Conservation (phyloP, 2,113 vertebrate genomes). For the Chloropsis hardwickii region DNA sequence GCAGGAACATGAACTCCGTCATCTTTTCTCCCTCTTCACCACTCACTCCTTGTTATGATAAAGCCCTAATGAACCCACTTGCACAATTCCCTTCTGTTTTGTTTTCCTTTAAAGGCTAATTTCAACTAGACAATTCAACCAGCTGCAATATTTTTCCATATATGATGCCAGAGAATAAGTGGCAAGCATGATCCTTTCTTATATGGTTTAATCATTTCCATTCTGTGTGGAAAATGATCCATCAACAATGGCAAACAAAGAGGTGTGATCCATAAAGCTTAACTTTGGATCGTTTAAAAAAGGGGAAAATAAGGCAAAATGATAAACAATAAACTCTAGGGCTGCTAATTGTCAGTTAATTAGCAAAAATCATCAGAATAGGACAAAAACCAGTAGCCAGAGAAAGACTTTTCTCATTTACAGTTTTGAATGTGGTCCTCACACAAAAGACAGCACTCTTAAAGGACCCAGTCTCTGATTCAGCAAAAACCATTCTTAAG, state of each 20-base stretch:
- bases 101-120: constrained; percentile 77
- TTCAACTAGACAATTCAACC: constrained; percentile 71
- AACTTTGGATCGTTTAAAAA: constrained; percentile 49
- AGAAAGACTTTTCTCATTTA: not conserved
- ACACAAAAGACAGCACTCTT: not conserved
- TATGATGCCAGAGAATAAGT: constrained; percentile 73
- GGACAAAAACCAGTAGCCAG: not conserved
- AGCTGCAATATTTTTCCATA: constrained; percentile 78
- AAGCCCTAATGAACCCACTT: constrained; percentile 61
- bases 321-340: constrained; percentile 18
- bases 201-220: constrained; percentile 80
- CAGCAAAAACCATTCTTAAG: not conserved
- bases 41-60: constrained; percentile 45
- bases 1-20: constrained; percentile 36
- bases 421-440: not conserved
- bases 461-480: not conserved
- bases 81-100: constrained; percentile 68
- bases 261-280: constrained; percentile 47
- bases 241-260: constrained; percentile 69
- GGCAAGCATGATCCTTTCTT: constrained; percentile 70
- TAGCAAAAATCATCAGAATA: not conserved
- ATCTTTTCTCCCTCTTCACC: constrained; percentile 27
- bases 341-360: constrained; percentile 11
- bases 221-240: constrained; percentile 70
- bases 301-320: constrained; percentile 11